Conservation (phyloP, 2,888 invertebrate species). For the Andricus curvator region DNA sequence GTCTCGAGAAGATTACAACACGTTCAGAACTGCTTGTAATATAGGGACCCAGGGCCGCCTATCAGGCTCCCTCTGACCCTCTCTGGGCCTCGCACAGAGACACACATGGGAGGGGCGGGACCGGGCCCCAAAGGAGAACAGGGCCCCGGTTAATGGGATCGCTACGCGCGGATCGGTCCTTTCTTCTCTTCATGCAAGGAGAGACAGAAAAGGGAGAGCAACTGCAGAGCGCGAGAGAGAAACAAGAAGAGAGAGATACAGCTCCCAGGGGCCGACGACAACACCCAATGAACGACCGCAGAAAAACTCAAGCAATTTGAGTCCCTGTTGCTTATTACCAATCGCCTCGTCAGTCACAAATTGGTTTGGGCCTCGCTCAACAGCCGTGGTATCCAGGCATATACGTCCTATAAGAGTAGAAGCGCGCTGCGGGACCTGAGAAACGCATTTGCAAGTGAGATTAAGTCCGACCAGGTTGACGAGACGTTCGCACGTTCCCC, state of each 20-base stretch:
- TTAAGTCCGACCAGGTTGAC: constrained; percentile 66
- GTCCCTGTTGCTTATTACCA: constrained; percentile 76
- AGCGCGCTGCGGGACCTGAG: constrained; percentile 49
- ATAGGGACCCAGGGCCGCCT: constrained; percentile 67
- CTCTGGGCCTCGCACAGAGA: constrained; percentile 54
- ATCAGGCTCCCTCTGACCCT: constrained; percentile 57
- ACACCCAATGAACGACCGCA: constrained; percentile 74
- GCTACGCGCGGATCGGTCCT: constrained; percentile 47
- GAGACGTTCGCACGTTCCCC: constrained; percentile 64
- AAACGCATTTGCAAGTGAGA: constrained; percentile 71
- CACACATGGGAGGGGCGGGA: constrained; percentile 52
- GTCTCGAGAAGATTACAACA: constrained; percentile 78
- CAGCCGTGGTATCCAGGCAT: constrained; percentile 41
- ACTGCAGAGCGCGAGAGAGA: constrained; percentile 13
- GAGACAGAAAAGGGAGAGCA: constrained; percentile 36
- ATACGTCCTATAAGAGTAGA: constrained; percentile 45
- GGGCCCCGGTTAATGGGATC: constrained; percentile 60
- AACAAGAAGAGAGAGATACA: constrained; percentile 44
- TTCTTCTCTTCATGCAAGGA: constrained; percentile 41
- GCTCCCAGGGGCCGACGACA: constrained; percentile 67
- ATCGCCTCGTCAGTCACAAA: constrained; percentile 77
- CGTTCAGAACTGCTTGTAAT: constrained; percentile 76
- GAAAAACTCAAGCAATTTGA: constrained; percentile 76
- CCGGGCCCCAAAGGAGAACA: constrained; percentile 46
- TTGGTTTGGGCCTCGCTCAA: constrained; percentile 67